Conservation (phyloP, 2,888 invertebrate genomes). For the Galerucella pusilla region DNA sequence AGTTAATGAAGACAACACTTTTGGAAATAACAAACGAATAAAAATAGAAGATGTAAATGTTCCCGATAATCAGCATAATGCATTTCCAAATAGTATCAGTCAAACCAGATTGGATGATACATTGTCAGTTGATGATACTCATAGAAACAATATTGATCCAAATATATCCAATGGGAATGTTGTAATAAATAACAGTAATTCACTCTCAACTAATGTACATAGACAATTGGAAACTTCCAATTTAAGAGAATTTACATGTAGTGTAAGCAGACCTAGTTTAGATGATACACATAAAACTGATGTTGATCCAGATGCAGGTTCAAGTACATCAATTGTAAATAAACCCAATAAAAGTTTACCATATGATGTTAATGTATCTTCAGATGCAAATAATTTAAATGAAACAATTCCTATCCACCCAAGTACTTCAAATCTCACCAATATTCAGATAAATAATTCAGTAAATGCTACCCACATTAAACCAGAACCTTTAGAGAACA, state of each 20-base stretch:
- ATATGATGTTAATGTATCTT: neutral
- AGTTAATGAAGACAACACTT: slow-evolving; percentile 9
- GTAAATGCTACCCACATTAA: neutral
- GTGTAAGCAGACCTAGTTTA: neutral
- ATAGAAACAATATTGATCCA: neutral
- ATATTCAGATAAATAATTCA: neutral
- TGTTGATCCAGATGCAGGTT: neutral
- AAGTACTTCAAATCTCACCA: neutral
- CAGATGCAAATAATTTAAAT: neutral
- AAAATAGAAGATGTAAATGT: slow-evolving; percentile 13
- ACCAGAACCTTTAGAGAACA: neutral
- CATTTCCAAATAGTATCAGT: neutral
- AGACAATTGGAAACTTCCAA: neutral
- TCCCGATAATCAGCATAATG: neutral
- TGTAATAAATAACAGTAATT: neutral
- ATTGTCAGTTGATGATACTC: too few species aligned
- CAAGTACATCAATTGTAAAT: neutral
- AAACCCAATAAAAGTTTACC: neutral
- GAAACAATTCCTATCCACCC: neutral
- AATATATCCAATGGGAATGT: too few species aligned
- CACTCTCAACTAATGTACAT: neutral
- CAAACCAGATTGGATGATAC: neutral
- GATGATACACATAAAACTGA: neutral
- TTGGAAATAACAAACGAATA: slow-evolving; percentile 6
- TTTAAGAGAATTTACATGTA: too few species aligned